Conservation (phyloP, 2,888 invertebrate species). For the Macrostomum cliftonense region DNA sequence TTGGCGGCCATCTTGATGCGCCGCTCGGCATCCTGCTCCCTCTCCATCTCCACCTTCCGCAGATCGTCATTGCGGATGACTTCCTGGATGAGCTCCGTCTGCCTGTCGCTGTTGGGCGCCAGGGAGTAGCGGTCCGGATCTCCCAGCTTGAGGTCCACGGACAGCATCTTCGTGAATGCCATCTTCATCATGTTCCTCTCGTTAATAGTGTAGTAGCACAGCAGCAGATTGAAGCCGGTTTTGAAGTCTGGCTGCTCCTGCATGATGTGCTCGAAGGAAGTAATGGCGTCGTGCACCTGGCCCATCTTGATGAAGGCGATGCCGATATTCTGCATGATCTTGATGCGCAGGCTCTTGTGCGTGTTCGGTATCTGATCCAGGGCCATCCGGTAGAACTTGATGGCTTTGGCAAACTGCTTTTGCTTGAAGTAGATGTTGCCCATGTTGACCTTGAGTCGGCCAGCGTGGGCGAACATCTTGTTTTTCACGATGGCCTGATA, state of each 20-base stretch:
- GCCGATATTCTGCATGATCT: slow-evolving; percentile 93
- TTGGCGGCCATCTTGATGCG: slow-evolving; percentile 66
- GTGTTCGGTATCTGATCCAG: slow-evolving; percentile 77
- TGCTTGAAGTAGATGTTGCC: slow-evolving; percentile 89
- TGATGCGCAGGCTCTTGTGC: slow-evolving; percentile 75
- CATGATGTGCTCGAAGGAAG: slow-evolving; percentile 93
- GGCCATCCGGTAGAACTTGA: slow-evolving; percentile 95
- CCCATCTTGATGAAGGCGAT: slow-evolving; percentile 82
- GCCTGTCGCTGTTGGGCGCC: slow-evolving; percentile 43
- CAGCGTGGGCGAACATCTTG: slow-evolving; percentile 11
- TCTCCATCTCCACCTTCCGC: slow-evolving; percentile 51
- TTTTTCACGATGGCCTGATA: slow-evolving; percentile 44
- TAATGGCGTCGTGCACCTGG: slow-evolving; percentile 82
- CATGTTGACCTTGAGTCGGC: slow-evolving; percentile 84
- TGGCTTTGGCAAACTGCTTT: slow-evolving; percentile 70
- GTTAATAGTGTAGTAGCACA: slow-evolving; percentile 44
- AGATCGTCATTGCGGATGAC: slow-evolving; percentile 59
- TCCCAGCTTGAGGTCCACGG: slow-evolving; percentile 57
- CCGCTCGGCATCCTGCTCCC: slow-evolving; percentile 56
- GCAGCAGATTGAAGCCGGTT: slow-evolving; percentile 67
- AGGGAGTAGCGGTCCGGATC: slow-evolving; percentile 53
- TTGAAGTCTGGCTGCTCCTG: slow-evolving; percentile 75
- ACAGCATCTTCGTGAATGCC: slow-evolving; percentile 69
- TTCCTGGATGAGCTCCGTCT: slow-evolving; percentile 48
- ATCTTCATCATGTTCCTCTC: slow-evolving; percentile 80